Conservation (phyloP, 2,113 vertebrate genomes). For the Eudorcas thomsonii region DNA sequence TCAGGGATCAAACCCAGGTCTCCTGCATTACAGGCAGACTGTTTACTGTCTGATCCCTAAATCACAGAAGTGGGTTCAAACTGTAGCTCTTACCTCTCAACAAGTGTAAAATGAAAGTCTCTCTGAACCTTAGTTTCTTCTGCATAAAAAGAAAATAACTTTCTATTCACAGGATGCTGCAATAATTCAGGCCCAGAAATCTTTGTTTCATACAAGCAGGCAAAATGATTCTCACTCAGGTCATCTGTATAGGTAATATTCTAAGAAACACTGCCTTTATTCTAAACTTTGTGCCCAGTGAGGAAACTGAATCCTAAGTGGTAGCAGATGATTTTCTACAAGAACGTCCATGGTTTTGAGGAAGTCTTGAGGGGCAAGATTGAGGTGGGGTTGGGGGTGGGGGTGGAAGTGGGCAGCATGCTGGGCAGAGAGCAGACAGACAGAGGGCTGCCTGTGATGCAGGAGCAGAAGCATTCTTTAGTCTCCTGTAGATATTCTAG, state of each 20-base stretch:
- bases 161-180: background rate
- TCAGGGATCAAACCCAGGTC: background rate
- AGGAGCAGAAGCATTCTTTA: background rate
- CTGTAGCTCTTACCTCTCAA: background rate
- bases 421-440: background rate
- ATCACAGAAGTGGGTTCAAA: background rate
- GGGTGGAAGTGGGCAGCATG: accelerated
- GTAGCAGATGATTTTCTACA: background rate
- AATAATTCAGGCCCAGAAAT: background rate
- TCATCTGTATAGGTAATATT: background rate
- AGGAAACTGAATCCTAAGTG: background rate
- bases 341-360: background rate
- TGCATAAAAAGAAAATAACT: background rate
- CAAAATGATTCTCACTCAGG: background rate
- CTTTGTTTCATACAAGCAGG: background rate
- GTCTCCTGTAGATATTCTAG: background rate
- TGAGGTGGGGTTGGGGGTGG: accelerated
- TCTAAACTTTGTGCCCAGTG: background rate
- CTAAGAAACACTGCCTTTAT: background rate
- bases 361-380: background rate
- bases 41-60: background rate
- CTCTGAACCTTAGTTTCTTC: background rate
- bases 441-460: accelerated
- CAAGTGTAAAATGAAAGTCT: background rate
- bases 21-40: background rate